A percentile compares a stretch with the other conserved stretches of the same genome.
Conservation (phyloP, 2,888 invertebrate species). For the Diaphora mendica region DNA sequence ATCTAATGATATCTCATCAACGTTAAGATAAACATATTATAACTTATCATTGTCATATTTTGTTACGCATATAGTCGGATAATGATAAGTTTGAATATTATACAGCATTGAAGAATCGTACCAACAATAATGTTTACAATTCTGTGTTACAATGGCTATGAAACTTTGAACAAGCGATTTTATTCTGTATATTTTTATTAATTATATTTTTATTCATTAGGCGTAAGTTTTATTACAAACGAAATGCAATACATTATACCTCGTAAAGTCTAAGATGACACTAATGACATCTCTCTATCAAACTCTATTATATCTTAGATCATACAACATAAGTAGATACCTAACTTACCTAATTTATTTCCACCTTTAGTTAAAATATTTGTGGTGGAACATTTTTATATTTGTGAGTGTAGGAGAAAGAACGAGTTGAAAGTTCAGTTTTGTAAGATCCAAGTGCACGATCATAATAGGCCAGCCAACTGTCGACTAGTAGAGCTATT, state of each 20-base stretch:
- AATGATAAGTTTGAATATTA: slow-evolving; percentile 10
- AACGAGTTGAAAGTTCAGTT: slow-evolving; percentile 30
- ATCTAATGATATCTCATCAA: slow-evolving; percentile 16
- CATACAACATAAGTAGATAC: neutral
- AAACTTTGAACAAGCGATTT: too few species aligned
- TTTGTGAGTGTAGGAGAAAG: too few species aligned
- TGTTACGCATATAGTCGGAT: slow-evolving; percentile 11
- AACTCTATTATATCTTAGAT: neutral
- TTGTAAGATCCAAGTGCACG: slow-evolving; percentile 39
- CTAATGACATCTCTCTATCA: too few species aligned
- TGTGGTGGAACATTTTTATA: neutral
- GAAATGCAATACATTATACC: neutral
- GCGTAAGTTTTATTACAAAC: too few species aligned
- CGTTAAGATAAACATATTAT: slow-evolving; percentile 19
- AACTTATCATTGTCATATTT: slow-evolving; percentile 10
- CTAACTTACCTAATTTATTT: neutral
- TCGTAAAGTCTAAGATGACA: too few species aligned
- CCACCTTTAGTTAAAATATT: neutral
- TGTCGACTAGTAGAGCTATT: slow-evolving; percentile 65
- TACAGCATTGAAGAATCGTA: neutral
- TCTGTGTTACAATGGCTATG: too few species aligned
- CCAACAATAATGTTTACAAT: neutral
- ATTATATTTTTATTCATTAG: too few species aligned
- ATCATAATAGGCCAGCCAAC: slow-evolving; percentile 38
- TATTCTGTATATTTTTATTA: too few species aligned